Conservation (phyloP, 2,797 vertebrate species). For the Sardinella longiceps region DNA sequence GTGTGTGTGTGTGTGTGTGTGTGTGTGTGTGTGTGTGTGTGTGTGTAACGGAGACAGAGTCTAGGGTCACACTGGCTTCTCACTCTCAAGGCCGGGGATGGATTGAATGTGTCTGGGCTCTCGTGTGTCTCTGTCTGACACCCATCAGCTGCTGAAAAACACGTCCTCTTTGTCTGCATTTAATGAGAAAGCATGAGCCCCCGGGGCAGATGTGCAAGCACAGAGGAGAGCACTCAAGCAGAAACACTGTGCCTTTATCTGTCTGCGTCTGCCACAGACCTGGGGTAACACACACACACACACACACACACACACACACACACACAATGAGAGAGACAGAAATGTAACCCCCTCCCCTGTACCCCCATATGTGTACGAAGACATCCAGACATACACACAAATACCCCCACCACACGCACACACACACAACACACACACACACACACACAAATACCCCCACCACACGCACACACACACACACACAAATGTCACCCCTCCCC, state of each 20-base stretch:
- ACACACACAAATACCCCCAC: too few relatives aligned
- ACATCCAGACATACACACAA: too few relatives aligned
- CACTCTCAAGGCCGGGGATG: slow-evolving; percentile 48
- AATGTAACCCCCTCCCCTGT: too few relatives aligned
- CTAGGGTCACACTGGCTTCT: slow-evolving; percentile 23
- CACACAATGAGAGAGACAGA: too few relatives aligned
- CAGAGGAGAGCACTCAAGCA: slow-evolving; percentile 43
- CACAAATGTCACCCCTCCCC: neutral
- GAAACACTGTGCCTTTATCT: slow-evolving; percentile 49
- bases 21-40: slow-evolving; percentile 17
- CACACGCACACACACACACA: too few relatives aligned
- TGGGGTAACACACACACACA: neutral
- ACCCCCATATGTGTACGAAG: too few relatives aligned
- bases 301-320: slow-evolving; percentile 9
- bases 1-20: neutral
- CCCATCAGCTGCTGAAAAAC: slow-evolving; percentile 45
- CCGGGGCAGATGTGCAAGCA: slow-evolving; percentile 48
- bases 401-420: too few relatives aligned
- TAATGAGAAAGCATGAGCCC: slow-evolving; percentile 54
- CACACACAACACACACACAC: too few relatives aligned
- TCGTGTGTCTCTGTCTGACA: slow-evolving; percentile 32
- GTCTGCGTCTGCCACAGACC: slow-evolving; percentile 25
- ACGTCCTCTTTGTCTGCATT: slow-evolving; percentile 52
- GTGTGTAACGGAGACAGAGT: slow-evolving; percentile 30
- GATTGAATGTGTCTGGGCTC: slow-evolving; percentile 40